These are phyloP conservation scores for Canis aureus DNA, from an alignment of 2,113 vertebrate genomes.

Conservation along the genomic window DNA sequence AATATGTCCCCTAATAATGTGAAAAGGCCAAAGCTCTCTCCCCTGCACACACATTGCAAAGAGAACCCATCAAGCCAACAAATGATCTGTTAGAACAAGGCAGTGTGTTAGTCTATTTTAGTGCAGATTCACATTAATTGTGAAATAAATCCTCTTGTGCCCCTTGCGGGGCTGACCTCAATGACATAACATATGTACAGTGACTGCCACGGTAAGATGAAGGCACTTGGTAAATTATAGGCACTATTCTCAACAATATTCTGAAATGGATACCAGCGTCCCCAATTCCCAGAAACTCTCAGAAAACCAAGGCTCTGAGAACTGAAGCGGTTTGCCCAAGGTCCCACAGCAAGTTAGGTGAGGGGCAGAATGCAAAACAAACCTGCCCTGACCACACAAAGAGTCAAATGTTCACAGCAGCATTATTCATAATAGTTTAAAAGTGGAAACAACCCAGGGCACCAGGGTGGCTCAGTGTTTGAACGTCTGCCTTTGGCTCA, in stretches of 20 bases:
- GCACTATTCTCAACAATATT: background rate
- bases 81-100: background rate
- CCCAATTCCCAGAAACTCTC: background rate
- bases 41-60: background rate
- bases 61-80: background rate
- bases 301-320: background rate
- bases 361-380: background rate
- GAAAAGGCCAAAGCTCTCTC: background rate
- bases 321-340: background rate
- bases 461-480: too few relatives aligned
- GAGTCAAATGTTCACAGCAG: background rate
- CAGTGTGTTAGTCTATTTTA: background rate
- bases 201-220: background rate
- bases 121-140: background rate
- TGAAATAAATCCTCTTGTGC: background rate
- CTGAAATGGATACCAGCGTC: background rate
- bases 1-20: background rate
- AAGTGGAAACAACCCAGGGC: background rate
- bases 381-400: background rate
- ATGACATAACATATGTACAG: background rate
- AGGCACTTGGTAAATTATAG: background rate
- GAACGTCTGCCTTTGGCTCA: too few relatives aligned
- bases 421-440: background rate
- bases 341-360: background rate
- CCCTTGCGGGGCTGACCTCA: background rate